Base-by-base conservation (phyloP, 1,140 invertebrate species). In the Trichonephila clavata region DNA sequence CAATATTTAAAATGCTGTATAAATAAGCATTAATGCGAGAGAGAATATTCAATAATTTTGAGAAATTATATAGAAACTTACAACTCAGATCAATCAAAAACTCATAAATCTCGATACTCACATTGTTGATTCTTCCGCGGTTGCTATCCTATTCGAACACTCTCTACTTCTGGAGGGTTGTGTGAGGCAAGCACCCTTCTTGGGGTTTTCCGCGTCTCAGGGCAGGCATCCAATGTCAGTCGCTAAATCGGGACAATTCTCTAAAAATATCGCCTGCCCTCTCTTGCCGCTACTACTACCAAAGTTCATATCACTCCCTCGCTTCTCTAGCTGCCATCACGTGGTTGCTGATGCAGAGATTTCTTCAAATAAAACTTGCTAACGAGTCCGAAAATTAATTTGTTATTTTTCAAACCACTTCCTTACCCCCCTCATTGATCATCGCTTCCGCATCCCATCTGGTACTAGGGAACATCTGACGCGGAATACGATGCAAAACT, bases 171-270 rank as follows among this genome's bases (percentile, higher is more conserved):
- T 60, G 39, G 32, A 60, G 88, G 39, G 24, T 21, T 86, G 83
- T 43, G n/a, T 59, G 83, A 61, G 39, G 83, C 83, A 50, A 84
- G 80, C 59, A 86, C 84, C 91, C 91, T 92, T 92, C 91, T 92
- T 92, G 83, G 91, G 91, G n/a, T 86, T 84, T 84, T 80, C 71
- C 24, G 21, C 57, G 27, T 24, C 39, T 10, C 71, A 39, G 91
- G n/a, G 91, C 90, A 50, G 91, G 91, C 91, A 92, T 92, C 91
- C 91, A 92, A 83, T 92, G 91, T 92, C 91, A 92, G 80, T 43
- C 81, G 32, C 91, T 92, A 92, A 86, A 92, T 92, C 63, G 91
- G 91, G 91, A 92, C 50, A 63, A n/a, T 61, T n/a, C 81, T 65
- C 91, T 86, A 92, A 92, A 92, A 92, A 92, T 92, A 39, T 39